phyloP scores from a whole-genome alignment of 2,888 invertebrate species.

The Troides oblongomaculatus region DNA sequence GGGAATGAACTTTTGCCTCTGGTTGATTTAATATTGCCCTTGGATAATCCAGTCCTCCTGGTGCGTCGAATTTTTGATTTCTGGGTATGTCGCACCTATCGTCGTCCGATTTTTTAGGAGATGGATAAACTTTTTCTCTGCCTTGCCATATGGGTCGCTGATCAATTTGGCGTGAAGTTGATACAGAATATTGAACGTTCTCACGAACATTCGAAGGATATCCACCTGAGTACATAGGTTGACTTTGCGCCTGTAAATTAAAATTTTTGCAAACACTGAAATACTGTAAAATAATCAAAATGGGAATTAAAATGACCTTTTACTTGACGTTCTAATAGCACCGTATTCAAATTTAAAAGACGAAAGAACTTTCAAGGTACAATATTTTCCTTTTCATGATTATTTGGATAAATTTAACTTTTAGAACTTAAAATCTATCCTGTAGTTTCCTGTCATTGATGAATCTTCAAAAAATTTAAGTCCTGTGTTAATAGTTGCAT shows the following conservation, averaged over 20 bases:
- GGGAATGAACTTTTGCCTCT: slow-evolving; percentile 36
- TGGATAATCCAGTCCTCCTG: slow-evolving; percentile 35
- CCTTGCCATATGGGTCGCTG: slow-evolving; percentile 52
- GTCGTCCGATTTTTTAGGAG: slow-evolving; percentile 45
- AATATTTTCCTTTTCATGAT: background rate
- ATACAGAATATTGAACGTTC: slow-evolving; percentile 45
- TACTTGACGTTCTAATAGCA: background rate
- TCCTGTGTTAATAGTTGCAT: no score
- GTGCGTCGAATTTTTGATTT: slow-evolving; percentile 38
- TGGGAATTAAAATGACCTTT: background rate
- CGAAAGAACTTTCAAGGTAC: background rate
- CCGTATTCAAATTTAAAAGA: background rate
- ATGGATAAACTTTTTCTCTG: slow-evolving; percentile 40
- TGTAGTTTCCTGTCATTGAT: no score
- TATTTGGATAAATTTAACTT: no score
- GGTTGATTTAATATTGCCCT: slow-evolving; percentile 33
- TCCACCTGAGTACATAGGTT: slow-evolving; percentile 68
- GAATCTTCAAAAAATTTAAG: no score
- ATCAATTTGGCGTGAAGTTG: slow-evolving; percentile 40
- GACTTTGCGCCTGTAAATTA: slow-evolving; percentile 71
- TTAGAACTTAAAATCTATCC: no score
- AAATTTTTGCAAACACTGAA: slow-evolving; percentile 63
- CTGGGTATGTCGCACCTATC: slow-evolving; percentile 47
- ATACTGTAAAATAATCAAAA: slow-evolving; percentile 20
- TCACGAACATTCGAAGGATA: slow-evolving; percentile 54